Base-by-base conservation (phyloP, 2,797 vertebrate genomes). In the Yasuhikotakia modesta region DNA sequence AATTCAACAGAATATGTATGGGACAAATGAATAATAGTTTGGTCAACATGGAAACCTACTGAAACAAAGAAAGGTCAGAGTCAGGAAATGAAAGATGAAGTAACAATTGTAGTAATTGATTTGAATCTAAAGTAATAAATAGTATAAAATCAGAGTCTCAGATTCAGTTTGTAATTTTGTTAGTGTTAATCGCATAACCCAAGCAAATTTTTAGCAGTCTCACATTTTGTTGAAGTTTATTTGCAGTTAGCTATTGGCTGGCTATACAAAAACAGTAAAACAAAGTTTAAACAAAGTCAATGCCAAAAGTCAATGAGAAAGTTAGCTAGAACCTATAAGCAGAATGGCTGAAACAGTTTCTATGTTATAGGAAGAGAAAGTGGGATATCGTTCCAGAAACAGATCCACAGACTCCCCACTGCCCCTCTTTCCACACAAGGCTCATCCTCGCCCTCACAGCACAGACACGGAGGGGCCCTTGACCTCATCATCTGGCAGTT, bases 401-500 rank as follows among this genome's bases (percentile, higher is more conserved):
- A 73, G 35, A 83, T 83, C 84, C 83, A 73, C 73, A 22, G 87
- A 70, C 82, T 79, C 57, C 78, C 70, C 43, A 60, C 57, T n/a
- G 70, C 68, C 61, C 73, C 77, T 30, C 55, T 76, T 57, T 84
- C 81, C 67, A 30, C 35, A 71, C 76, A 19, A 19, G 75, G 55
- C 67, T 76, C 82, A 86, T 90, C 87, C 87, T 85, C 79, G 86
- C 77, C 82, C 79, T 84, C 46, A 55, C 80, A 61, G 70, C 79
- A 55, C 65, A 74, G 83, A 80, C 79, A 68, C 58, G 35, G 64
- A 74, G 52, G 64, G 70, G 69, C 76, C 70, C 8, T n/a, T n/a
- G 58, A 55, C 72, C 73, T 79, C 82, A 85, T 90, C 90, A 91
- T 92, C 91, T 92, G 89, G 90, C 88, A 91, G 88, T 89, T 90